Base-by-base conservation (phyloP, 2,888 invertebrate species). In the Agrochola lota region DNA sequence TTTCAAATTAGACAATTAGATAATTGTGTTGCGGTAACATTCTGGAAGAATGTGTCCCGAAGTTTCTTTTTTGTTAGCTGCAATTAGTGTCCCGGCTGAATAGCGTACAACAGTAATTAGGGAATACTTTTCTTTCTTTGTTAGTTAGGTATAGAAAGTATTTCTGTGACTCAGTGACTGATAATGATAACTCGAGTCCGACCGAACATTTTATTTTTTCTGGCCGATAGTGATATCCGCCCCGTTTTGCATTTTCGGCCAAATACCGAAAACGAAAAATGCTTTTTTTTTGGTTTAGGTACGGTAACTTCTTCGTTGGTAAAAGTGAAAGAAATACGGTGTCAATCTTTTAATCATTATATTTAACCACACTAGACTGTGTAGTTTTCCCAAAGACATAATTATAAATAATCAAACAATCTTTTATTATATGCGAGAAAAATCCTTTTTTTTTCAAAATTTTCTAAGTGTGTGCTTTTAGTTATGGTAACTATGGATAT, bases 1-100 rank as follows among this genome's bases (percentile, higher is more conserved):
- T 71, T 78, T 83, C 59, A 59, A 83, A 80, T 72, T 35, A 76
- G 40, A 26, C 49, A 72, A 71, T 80, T 69, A 74, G 30, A 40
- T 80, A 83, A 80, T 80, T 83, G 63, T 60, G 46, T 73, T 12
- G 35, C 7, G 49, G 35, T 35, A 71, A 59, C 52, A 52, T 7
- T 26, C 76, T 72, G 40, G 17, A n/a, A 59, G 52, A 78, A 57
- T 23, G 57, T 63, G 23, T 59, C 43, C n/a, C 23, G 11, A 57
- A 62, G n/a, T 77, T 71, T 66, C 15, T 69, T 71, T 80, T 77
- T 71, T 79, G 64, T 23, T 30, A 23, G 0, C 35, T 64, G 23
- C 40, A 77, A 83, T 84, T 84, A 80, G 81, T 67, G 62, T 55
- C 20, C 11, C 20, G 11, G 12, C 49, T 11, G 4, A 71, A 83